phyloP scores from a whole-genome alignment of 2,113 vertebrate genomes.

The Tychaedon coryphoeus region DNA sequence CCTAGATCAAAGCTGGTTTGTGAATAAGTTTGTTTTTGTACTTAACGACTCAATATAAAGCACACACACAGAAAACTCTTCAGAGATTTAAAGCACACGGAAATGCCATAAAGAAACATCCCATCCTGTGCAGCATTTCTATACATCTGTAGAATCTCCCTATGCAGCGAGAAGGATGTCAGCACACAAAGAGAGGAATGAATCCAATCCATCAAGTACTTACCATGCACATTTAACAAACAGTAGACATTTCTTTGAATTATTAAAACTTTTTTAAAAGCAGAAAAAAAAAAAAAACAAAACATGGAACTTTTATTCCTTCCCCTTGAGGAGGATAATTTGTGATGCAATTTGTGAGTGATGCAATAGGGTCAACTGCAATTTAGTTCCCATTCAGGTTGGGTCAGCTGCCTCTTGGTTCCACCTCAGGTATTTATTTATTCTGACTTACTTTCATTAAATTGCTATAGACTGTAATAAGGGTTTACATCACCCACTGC shows the following conservation, averaged over 20 bases:
- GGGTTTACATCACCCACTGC: background rate
- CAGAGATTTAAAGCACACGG: slow-evolving; percentile 66
- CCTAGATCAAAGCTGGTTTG: slow-evolving; percentile 72
- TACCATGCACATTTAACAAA: slow-evolving; percentile 49
- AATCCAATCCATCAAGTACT: slow-evolving; percentile 52
- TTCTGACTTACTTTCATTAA: background rate
- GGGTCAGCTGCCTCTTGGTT: background rate
- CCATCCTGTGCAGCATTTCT: slow-evolving; percentile 58
- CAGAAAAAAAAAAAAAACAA: background rate
- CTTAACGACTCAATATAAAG: slow-evolving; percentile 71
- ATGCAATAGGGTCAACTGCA: slow-evolving; percentile 35
- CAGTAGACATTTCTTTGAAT: slow-evolving; percentile 55
- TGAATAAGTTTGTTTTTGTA: slow-evolving; percentile 74
- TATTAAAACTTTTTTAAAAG: slow-evolving; percentile 49
- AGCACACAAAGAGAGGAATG: slow-evolving; percentile 28
- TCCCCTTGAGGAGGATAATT: slow-evolving; percentile 40
- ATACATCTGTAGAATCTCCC: slow-evolving; percentile 65
- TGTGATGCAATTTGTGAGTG: background rate
- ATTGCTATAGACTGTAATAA: background rate
- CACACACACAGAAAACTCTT: slow-evolving; percentile 48
- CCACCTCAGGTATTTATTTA: background rate
- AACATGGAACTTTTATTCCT: slow-evolving; percentile 1
- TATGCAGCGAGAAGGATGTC: slow-evolving; percentile 38
- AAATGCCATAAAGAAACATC: slow-evolving; percentile 73
- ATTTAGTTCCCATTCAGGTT: background rate